Base-by-base conservation (phyloP, 2,113 vertebrate species). In the Silurus asotus region DNA sequence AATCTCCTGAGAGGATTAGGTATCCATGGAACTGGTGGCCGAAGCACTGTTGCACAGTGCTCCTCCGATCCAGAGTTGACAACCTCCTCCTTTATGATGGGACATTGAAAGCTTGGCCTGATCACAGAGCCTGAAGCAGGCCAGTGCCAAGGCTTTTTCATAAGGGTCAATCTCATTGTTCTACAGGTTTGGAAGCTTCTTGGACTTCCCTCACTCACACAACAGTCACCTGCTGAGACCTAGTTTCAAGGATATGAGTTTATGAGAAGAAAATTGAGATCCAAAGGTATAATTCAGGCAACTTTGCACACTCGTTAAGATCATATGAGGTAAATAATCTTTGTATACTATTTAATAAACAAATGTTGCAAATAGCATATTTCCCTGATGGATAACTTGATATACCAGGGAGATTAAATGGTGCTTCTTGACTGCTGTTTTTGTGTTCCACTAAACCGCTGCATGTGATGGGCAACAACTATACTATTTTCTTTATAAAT, bases 41-140 rank as follows among this genome's bases (percentile, higher is more conserved):
- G 69, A 78, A 25, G 67, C 19, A 72, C 25, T 69, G 25, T 4
- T 69, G 23, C 9, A 3, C 37, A 69, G 4, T 67, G 49, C n/a
- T 78, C 72, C 9, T 81, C 76, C 10, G 48, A 61, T 65, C 9
- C 48, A 10, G 61, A 65, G 45, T 70, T 51, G 7, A 77, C 19
- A 17, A 67, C 56, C 17, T 81, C 87, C 72, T 88, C 89, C 89
- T 84, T 82, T 72, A 86, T 88, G 72, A 85, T 85, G 5, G 74
- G 65, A 81, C 59, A 84, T 56, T 86, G 83, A 84, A 69, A 58
- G 14, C 82, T 45, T 70, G 28, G 45, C 19, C 8, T 74, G 70
- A 49, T 23, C 19, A 49, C 67, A 70, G 3, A 45, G 67, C 45
- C 67, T 45, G 67, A 70, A 70, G 6, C 74, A 6, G 83, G 56